Evolutionary conservation across 2,888 invertebrate species (phyloP), one percentile per base, ranked within the genome.

Genomic region (Sceliomorpha sp.): DNA sequence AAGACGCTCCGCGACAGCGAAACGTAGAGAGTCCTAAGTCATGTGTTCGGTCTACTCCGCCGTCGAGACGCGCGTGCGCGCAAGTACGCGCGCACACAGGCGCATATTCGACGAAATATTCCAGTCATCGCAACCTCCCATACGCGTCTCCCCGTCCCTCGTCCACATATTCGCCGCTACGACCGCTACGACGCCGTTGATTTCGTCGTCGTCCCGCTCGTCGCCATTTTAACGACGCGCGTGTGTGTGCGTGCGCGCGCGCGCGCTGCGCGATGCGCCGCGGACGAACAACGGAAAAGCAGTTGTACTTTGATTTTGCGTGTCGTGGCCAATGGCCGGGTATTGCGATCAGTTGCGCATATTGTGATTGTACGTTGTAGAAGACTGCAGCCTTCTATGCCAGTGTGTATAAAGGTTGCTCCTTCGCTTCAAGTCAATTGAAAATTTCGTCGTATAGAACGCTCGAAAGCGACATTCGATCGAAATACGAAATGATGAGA

Each of bases 341-440:
- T 44, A 10, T 53, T 44, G 37, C 7, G 26, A 37, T 69, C 58
- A 63, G 63, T 63, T 59, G 69, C 63, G 69, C 69, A 63, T 64
- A 68, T 59, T 42, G 56, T 42, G 48, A 70, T 44, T 53, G 26
- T 56, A 20, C 36, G 53, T 48, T 32, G 44, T 42, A 9, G 31
- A 60, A 66, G 67, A 32, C 42, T 31, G 74, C 74, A 92, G 81
- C 94, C 95, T 95, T 95, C 95, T 95, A 91, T 93, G 91, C 95
- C 95, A 95, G 95, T 95, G 95, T 90, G 95, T 94, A 94, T 95
- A 95, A 95, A 95, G 95, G 95, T 92, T 89, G 83, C 83, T 80
- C 76, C 76, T 63, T 70, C 70, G 44, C 56, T 48, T 70, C 63
- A 45, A 53, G 44, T 62, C 45, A 40, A 37, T 36, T 55, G 15